Evolutionary conservation across 2,113 vertebrate species (phyloP).

Genomic region (Chrysochloris asiatica): DNA sequence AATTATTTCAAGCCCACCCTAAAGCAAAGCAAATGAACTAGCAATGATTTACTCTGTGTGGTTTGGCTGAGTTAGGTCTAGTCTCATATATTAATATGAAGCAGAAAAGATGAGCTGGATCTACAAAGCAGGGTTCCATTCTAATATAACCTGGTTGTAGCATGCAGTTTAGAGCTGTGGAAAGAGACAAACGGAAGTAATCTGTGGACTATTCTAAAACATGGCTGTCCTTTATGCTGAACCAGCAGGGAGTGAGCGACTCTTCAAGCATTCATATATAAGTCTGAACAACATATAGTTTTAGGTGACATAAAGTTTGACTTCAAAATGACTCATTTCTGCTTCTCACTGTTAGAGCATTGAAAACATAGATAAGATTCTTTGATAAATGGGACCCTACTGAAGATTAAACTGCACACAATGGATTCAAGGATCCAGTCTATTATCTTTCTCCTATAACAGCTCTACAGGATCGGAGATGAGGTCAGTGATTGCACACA

Average conservation of each 20-base stretch:
- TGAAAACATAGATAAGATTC: not conserved
- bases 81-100: not conserved
- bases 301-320: not conserved
- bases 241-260: not conserved
- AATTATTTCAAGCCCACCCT: not conserved
- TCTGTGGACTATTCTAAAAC: not conserved
- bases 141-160: not conserved
- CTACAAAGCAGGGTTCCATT: not conserved
- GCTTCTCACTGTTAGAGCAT: not conserved
- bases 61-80: not conserved
- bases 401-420: slow-evolving; percentile 17
- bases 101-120: not conserved
- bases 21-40: not conserved
- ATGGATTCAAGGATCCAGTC: slow-evolving; percentile 32
- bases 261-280: not conserved
- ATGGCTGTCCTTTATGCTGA: not conserved
- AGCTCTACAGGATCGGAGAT: not conserved
- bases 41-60: not conserved
- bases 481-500: slow-evolving; percentile 55
- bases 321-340: slow-evolving; percentile 17
- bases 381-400: slow-evolving; percentile 38
- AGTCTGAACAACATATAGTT: not conserved
- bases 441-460: slow-evolving; percentile 48
- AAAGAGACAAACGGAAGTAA: not conserved
- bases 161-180: not conserved